Percentiles rank a stretch among this genome's conserved stretches.
Evolutionary conservation across 2,888 invertebrate species (phyloP).

Genomic region (Apantesis nais): DNA sequence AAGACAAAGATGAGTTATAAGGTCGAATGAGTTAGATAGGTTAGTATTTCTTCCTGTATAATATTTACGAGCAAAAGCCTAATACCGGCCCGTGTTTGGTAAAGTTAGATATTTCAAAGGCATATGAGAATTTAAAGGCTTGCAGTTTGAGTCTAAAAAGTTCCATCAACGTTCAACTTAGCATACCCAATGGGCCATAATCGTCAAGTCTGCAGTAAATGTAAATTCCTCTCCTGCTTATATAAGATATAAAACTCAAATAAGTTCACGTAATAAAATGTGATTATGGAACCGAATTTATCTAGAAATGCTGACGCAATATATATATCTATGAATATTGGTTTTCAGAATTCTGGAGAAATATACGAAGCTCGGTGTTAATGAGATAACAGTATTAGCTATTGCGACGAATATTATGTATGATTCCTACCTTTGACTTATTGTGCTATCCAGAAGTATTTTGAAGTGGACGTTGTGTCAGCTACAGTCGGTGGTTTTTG

Average conservation of each 20-base stretch:
- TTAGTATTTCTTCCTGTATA: no score
- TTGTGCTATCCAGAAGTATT: not conserved
- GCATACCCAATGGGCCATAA: slow-evolving; percentile 6
- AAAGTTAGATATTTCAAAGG: not conserved
- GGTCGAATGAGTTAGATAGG: no score
- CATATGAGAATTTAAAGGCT: not conserved
- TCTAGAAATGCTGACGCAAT: not conserved
- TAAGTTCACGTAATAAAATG: not conserved
- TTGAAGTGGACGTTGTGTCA: not conserved
- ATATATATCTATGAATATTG: not conserved
- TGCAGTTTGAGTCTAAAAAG: not conserved
- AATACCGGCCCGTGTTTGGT: not conserved
- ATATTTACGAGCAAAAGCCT: not conserved
- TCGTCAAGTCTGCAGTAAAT: not conserved
- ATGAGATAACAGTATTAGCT: not conserved
- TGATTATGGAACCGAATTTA: not conserved
- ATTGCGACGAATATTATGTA: not conserved
- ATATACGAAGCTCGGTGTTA: not conserved
- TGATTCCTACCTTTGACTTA: not conserved
- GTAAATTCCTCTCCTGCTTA: not conserved
- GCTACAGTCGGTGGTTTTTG: no score
- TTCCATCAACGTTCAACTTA: not conserved
- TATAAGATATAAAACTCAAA: slow-evolving; percentile 1
- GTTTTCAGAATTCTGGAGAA: not conserved
- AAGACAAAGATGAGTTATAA: no score